Evolutionary conservation across 2,797 vertebrate genomes (phyloP).

Genomic region (Diplodus sargus): DNA sequence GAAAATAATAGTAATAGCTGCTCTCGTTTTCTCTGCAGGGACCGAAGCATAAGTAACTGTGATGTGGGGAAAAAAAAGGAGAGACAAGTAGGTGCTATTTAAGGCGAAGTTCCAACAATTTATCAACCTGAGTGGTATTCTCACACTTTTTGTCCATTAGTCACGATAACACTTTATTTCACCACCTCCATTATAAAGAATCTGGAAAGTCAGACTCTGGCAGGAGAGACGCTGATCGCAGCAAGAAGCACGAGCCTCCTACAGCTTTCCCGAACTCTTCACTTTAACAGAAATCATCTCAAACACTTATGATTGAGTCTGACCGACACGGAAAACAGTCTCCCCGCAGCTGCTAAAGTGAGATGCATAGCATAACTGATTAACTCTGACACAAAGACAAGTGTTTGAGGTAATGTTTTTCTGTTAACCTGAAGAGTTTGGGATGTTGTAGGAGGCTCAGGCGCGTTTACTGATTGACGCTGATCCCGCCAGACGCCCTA

Average conservation of each 20-base stretch:
- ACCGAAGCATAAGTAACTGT: not conserved
- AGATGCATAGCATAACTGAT: conserved; percentile 14
- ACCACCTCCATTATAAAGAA: not conserved
- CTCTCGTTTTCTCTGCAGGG: not conserved
- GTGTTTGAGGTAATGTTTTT: conserved; percentile 3
- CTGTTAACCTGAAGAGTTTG: conserved; percentile 19
- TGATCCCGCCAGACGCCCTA: not conserved
- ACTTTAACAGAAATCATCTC: conserved; percentile 35
- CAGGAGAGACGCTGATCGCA: not conserved
- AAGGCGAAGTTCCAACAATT: not conserved
- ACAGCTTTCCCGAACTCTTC: conserved; percentile 41
- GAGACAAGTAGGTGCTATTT: not conserved
- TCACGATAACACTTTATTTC: not conserved
- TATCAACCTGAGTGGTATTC: not conserved
- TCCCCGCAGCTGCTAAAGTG: not conserved
- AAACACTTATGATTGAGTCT: conserved; percentile 20
- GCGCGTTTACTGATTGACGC: not conserved
- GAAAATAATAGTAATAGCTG: not conserved
- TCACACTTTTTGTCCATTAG: not conserved
- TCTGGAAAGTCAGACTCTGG: conserved; percentile 2
- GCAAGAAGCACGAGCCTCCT: conserved; percentile 4
- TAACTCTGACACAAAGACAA: conserved; percentile 14
- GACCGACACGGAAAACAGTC: conserved; percentile 15
- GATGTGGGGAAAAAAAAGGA: not conserved
- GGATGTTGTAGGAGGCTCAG: not conserved